Percentiles rank a stretch among this genome's conserved stretches.
phyloP scores from a whole-genome alignment of 2,113 vertebrate genomes.

The Cairina moschata region DNA sequence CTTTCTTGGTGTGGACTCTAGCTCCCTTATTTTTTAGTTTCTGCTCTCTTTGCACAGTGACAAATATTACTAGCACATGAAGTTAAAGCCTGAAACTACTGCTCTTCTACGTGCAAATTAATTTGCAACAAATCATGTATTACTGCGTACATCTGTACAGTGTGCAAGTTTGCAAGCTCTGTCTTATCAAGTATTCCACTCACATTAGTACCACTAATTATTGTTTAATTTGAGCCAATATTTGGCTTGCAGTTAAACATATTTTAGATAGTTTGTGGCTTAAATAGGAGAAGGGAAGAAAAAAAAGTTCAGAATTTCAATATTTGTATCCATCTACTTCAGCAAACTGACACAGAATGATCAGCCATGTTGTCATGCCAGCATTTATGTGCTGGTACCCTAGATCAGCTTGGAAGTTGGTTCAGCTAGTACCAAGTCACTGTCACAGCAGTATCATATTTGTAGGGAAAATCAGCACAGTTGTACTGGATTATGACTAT shows the following conservation, averaged over 20 bases:
- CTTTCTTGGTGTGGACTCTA: not conserved
- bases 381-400: rapidly evolving
- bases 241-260: not conserved
- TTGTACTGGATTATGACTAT: not conserved
- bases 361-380: not conserved
- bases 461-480: not conserved
- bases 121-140: not conserved
- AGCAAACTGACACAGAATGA: not conserved
- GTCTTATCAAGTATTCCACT: not conserved
- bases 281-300: not conserved
- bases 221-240: not conserved
- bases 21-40: not conserved
- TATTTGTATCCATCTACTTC: not conserved
- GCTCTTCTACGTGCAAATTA: not conserved
- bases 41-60: not conserved
- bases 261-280: not conserved
- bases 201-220: not conserved
- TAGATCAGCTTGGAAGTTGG: not conserved
- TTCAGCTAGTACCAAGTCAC: not conserved
- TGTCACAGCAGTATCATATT: not conserved
- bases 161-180: not conserved
- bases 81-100: not conserved
- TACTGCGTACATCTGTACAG: not conserved
- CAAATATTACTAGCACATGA: not conserved
- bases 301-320: not conserved